Evolutionary conservation across 2,113 vertebrate genomes (phyloP), one percentile per base, ranked within the genome.

Genomic region (Eonycteris spelaea): DNA sequence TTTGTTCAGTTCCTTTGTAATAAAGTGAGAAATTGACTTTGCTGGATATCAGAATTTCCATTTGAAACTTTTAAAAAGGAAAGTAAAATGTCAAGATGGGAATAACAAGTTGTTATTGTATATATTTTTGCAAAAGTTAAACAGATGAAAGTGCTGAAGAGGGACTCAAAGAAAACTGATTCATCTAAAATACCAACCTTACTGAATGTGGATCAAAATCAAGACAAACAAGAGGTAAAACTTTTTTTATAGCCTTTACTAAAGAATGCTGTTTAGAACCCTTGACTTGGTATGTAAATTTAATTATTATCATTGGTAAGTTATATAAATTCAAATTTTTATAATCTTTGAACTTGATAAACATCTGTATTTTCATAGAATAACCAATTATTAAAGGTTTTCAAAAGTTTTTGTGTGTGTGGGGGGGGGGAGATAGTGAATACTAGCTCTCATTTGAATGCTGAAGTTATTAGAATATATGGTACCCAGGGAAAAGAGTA

Each of bases 101-200:
- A 97, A 86, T 98, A 97, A 97, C 86, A 94, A 97, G 67, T 82
- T 84, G 78, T 95, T 51, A 67, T 90, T 94, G 63, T 96, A 65
- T 93, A 43, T 97, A 84, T 97, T 88, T 97, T 91, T 97, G 65
- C 91, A 91, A 98, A 98, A 98, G 98, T 96, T 95, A 98, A 98
- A 97, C 98, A 97, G 97, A 95, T 97, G 75, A 98, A 98, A 97
- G 91, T 98, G 74, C 92, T 87, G 85, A 98, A 98, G 96, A 98
- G 96, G 78, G 98, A 98, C 67, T 96, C 96, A 96, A 98, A 97
- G 96, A 98, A 98, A 96, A 82, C 77, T 85, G 98, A 98, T 71
- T 94, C 97, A 70, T 96, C 96, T 95, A 98, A 98, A 98, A 98
- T 98, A 96, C 96, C 97, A 97, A 95, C 97, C 95, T 98, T 98